Evolutionary conservation across 1,140 invertebrate species (phyloP), one percentile per base, ranked within the genome.

Genomic region (Penaeus japonicus): DNA sequence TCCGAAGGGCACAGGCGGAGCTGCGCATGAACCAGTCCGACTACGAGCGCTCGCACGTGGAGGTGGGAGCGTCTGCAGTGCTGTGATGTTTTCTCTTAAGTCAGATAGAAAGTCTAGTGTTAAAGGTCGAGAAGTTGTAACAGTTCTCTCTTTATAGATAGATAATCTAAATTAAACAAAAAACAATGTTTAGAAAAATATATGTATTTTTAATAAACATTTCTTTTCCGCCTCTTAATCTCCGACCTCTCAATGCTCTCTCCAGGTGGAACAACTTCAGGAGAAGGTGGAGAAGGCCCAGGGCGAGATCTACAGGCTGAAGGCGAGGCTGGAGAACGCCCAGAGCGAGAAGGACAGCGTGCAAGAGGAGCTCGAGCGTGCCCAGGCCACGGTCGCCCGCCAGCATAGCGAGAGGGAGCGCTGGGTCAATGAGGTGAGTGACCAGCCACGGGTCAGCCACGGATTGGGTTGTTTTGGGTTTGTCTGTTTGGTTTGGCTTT

Each of bases 211-310:
- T 39, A 39, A 39, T 39, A 39, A 10, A 7, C 12, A 39, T 3
- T 7, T 39, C 1, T 39, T 39, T 39, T 39, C 39, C 12, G 39
- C 39, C 39, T 39, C 12, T 39, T 39, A 39, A 39, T 39, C 39
- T 39, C 39, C 12, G 4, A 10, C 4, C 39, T 39, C 39, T 10
- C 39, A 39, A 39, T 10, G 39, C 39, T 39, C 39, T 39, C 0
- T 20, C 35, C 62, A 88, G 86, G 95, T 96, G 0, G 95, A 96
- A 84, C 95, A 95, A 54, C 93, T 98, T 54, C 97, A 98, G 93
- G 97, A 98, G 92, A 98, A 98, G 92, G 92, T 97, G 70, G 96
- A 97, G 92, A 97, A 98, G 93, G 97, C 96, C 79, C 97, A 98
- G 92, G 97, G 97, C 81, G 97, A 98, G 93, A 97, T 98, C 62